Conservation (phyloP, 1,140 invertebrate species). For the Agraylea sexmaculata region DNA sequence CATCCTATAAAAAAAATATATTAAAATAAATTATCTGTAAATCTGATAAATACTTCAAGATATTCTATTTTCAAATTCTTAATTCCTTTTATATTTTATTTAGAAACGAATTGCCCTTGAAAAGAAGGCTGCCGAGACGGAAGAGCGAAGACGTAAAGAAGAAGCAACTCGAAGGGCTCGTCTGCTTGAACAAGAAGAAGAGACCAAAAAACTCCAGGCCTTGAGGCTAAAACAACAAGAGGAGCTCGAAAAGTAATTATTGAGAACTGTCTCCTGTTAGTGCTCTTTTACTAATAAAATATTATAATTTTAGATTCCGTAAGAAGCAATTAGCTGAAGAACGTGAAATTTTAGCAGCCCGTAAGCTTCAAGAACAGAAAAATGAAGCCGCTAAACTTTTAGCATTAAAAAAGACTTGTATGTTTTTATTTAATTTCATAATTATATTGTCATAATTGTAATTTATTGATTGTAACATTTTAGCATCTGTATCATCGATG, state of each 20-base stretch:
- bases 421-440: too few relatives aligned
- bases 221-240: conserved; percentile 6
- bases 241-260: conserved; percentile 10
- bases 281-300: too few relatives aligned
- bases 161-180: conserved; percentile 1
- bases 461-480: too few relatives aligned
- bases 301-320: conserved; percentile 3
- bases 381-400: conserved; percentile 6
- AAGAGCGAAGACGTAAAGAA: conserved; percentile 5
- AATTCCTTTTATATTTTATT: not conserved
- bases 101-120: conserved; percentile 12
- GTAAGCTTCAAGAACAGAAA: conserved; percentile 9
- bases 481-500: too few relatives aligned
- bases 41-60: too few relatives aligned
- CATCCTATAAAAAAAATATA: too few relatives aligned
- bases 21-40: too few relatives aligned
- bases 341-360: conserved; percentile 2
- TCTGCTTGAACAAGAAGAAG: conserved; percentile 4
- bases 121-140: conserved; percentile 6
- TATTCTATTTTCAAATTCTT: too few relatives aligned
- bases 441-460: too few relatives aligned
- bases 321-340: conserved; percentile 10
- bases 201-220: not conserved
- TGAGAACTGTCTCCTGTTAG: too few relatives aligned
- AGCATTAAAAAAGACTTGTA: conserved; percentile 8